phyloP scores from a whole-genome alignment of 2,113 vertebrate genomes.

The Mungos mungo region DNA sequence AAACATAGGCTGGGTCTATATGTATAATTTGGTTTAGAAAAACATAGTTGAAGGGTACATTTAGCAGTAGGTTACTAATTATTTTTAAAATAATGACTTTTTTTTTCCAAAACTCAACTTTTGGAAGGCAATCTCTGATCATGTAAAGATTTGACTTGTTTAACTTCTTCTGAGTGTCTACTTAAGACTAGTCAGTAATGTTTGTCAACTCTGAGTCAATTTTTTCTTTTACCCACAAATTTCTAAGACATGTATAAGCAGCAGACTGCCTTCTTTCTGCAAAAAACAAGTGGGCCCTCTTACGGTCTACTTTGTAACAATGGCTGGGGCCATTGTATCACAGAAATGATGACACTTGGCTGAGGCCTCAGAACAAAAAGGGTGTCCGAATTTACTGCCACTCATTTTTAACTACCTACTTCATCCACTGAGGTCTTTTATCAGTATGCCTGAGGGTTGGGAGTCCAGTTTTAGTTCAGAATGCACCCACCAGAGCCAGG shows the following conservation, averaged over 20 bases:
- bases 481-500: background rate
- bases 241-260: background rate
- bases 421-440: background rate
- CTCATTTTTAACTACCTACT: constrained; percentile 9
- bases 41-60: background rate
- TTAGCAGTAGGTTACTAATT: background rate
- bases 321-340: background rate
- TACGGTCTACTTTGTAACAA: background rate
- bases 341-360: constrained; percentile 29
- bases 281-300: background rate
- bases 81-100: background rate
- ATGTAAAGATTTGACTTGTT: background rate
- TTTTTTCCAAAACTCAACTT: background rate
- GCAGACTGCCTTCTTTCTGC: background rate
- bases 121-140: background rate
- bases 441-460: background rate
- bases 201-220: constrained; percentile 24
- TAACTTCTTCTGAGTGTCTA: background rate
- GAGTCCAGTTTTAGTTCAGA: background rate
- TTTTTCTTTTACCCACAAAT: background rate
- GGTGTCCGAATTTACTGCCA: background rate
- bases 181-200: background rate
- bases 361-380: background rate
- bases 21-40: background rate
- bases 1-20: background rate